Evolutionary conservation across 2,888 invertebrate species (phyloP).

Genomic region (Parnassius apollo): DNA sequence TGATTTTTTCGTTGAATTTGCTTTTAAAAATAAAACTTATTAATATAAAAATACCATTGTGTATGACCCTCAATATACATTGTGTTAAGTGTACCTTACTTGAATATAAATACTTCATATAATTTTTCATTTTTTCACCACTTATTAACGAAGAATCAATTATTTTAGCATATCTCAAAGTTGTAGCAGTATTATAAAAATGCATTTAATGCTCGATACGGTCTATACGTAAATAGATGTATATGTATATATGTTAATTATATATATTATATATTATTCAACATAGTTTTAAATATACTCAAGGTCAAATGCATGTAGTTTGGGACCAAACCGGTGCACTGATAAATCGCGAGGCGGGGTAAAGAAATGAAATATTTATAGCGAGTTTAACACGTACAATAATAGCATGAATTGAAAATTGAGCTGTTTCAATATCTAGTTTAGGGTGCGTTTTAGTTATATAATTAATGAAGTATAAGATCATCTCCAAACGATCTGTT

Average conservation of each 20-base stretch:
- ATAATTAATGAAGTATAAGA: slow-evolving; percentile 36
- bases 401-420: slow-evolving; percentile 29
- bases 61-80: neutral
- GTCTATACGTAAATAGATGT: slow-evolving; percentile 64
- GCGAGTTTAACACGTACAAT: slow-evolving; percentile 41
- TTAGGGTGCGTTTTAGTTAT: slow-evolving; percentile 44
- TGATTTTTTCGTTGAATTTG: neutral
- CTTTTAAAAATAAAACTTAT: slow-evolving; percentile 11
- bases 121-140: slow-evolving; percentile 15
- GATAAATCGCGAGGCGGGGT: slow-evolving; percentile 53
- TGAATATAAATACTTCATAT: too few relatives aligned
- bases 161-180: slow-evolving; percentile 70
- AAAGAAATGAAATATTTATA: slow-evolving; percentile 45
- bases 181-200: slow-evolving; percentile 56
- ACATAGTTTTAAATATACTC: slow-evolving; percentile 34
- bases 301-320: slow-evolving; percentile 35
- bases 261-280: slow-evolving; percentile 40
- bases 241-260: slow-evolving; percentile 47
- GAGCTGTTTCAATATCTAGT: slow-evolving; percentile 62
- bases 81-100: too few relatives aligned
- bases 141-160: slow-evolving; percentile 48
- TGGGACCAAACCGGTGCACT: slow-evolving; percentile 79
- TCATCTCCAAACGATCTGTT: slow-evolving; percentile 33
- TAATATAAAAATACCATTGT: neutral
- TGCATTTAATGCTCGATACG: slow-evolving; percentile 70